Evolutionary conservation across 2,888 invertebrate species (phyloP), one percentile per base, ranked within the genome.

Genomic region (Balanococcus diminutus): DNA sequence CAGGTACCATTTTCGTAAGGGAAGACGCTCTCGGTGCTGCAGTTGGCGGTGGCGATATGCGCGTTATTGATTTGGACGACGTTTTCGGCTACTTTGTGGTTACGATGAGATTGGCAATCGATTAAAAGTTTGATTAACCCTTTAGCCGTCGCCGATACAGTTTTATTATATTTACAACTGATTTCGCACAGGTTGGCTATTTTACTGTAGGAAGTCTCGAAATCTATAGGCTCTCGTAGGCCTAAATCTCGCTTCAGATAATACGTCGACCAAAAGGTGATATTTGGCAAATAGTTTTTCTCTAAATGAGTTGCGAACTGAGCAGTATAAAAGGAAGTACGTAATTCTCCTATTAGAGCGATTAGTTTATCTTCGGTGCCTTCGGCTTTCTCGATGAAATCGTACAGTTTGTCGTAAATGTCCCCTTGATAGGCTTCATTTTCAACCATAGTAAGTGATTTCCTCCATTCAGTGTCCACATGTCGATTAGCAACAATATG

Each of bases 341-440:
- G 28, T 8, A 86, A 22, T 28, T 82, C 42, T 14, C 39, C 36
- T 19, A 86, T 86, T 6, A 86, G n/a, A 0, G 6, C 2, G 31
- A 1, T 9, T 31, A 86, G 9, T 39, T 46, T 82, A 5, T 61
- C n/a, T 11, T 67, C 61, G 22, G 82, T 82, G 14, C 82, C 86
- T 39, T 86, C 86, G n/a, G 25, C 51, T 5, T 11, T 28, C 19
- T 86, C 86, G 46, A 86, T 82, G 51, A 86, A 86, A 6, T 82
- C 82, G 82, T 86, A 88, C 25, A 88, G 81, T 81, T 87, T 86
- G 75, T 88, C 88, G 87, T 88, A 88, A 16, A 88, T 84, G 19
- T 87, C 86, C 31, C 86, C 86, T 75, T 88, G 88, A 22, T 86
- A 79, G 19, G 87, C 86, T 86, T 88, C 87, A 86, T 88, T 86